Base-by-base conservation (phyloP, 2,888 invertebrate genomes). In the Eristalis intricaria region DNA sequence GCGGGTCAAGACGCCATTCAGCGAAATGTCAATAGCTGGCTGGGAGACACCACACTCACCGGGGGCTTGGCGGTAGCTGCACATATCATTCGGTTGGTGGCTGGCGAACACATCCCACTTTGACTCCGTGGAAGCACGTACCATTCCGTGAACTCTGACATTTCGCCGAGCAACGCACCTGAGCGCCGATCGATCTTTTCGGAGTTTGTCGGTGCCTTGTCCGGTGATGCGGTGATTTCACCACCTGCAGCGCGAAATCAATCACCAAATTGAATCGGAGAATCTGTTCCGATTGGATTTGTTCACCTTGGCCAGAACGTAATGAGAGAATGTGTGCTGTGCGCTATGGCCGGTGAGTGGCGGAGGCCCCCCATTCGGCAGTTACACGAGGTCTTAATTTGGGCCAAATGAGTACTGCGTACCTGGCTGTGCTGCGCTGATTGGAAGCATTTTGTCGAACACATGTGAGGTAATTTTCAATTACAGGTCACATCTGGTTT, bases 231-330 rank as follows among this genome's bases (percentile, higher is more conserved):
- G 32, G 69, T 78, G 86, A 87, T 87, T 87, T 87, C 86, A 87
- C 86, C 86, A 87, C 86, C 86, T 87, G 86, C 86, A 87, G 83
- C 71, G 83, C 65, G 75, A 79, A 83, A 83, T 87, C 87, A 84
- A 87, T 84, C 84, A 84, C 87, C 87, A 71, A 87, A 87, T 68
- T 87, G 86, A 79, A 87, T 82, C 77, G 82, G 32, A 74, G 83
- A 83, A 87, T 87, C 84, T 79, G 84, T 87, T 87, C 79, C 79
- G 83, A 87, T 80, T 84, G 83, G 79, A 87, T 79, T 87, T 80
- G 64, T 84, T 87, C 84, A 58, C 87, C 87, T 87, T 87, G 87
- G 76, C 60, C 68, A 87, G 79, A 87, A 84, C 50, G 76, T 76
- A 84, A 87, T 87, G 84, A 87, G 83, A 84, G 87, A 79, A 84